phyloP scores from a whole-genome alignment of 23 tunicate species.

The Oikopleura albicans region DNA sequence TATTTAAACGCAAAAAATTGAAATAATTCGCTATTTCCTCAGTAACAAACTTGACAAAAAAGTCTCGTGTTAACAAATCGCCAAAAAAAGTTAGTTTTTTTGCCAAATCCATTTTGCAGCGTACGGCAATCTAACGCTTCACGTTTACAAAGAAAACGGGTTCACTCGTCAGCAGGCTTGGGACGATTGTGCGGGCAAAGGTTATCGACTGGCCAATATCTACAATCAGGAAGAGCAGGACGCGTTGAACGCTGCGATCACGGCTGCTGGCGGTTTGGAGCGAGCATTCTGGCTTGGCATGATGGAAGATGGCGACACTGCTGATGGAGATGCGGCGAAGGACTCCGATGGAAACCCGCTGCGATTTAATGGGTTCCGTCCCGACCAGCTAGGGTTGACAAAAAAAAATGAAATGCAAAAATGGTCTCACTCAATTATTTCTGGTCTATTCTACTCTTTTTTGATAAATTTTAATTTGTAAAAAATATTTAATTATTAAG shows the following conservation, averaged over 20 bases:
- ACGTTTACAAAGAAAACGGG: neutral
- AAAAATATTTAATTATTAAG: too few species aligned
- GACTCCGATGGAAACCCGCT: neutral
- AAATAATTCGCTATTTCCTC: too few species aligned
- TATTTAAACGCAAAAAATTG: too few species aligned
- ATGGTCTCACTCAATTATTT: too few species aligned
- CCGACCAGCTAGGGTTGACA: too few species aligned
- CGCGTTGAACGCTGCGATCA: neutral
- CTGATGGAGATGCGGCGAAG: neutral
- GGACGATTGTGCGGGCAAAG: neutral
- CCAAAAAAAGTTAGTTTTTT: too few species aligned
- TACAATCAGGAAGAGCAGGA: neutral
- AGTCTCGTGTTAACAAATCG: too few species aligned
- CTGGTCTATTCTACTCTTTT: too few species aligned
- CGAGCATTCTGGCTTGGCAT: conserved; percentile 7
- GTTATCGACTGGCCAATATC: neutral
- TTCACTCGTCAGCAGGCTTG: neutral
- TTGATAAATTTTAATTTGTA: too few species aligned
- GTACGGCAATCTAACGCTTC: neutral
- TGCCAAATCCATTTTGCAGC: too few species aligned
- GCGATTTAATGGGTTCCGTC: neutral
- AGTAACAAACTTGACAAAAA: too few species aligned
- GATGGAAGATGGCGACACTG: neutral
- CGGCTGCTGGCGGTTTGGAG: neutral
- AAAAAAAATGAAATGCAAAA: too few species aligned